These are phyloP conservation scores for Dendrolimus pini DNA, from an alignment of 2,888 invertebrate genomes.

Conservation along the genomic window DNA sequence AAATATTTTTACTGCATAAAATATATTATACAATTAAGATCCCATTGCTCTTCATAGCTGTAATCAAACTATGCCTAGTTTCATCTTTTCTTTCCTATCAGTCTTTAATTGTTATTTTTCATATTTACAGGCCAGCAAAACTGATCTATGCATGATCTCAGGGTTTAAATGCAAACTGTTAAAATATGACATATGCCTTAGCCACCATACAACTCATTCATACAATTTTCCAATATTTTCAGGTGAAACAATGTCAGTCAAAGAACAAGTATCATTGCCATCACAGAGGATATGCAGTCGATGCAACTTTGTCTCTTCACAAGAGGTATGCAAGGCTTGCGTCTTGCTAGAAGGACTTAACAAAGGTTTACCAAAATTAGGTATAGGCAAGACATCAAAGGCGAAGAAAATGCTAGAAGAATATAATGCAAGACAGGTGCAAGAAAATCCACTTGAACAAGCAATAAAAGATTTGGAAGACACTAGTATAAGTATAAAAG, in stretches of 20 bases:
- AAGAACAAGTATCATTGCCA: conserved; percentile 89
- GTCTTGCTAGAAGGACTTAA: conserved; percentile 96
- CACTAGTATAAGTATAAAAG: conserved; percentile 10
- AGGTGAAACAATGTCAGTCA: conserved; percentile 91
- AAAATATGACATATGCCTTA: too few relatives aligned
- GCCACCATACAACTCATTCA: too few relatives aligned
- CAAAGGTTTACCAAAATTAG: conserved; percentile 91
- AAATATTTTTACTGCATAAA: too few relatives aligned
- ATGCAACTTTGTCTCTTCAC: conserved; percentile 95
- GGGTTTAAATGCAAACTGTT: too few relatives aligned
- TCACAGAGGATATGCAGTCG: conserved; percentile 86
- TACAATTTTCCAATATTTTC: conserved; percentile 22
- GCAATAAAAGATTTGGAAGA: conserved; percentile 41
- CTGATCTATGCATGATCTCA: too few relatives aligned
- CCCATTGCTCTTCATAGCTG: too few relatives aligned
- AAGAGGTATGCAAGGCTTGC: conserved; percentile 97
- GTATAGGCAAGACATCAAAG: conserved; percentile 93
- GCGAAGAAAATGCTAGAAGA: conserved; percentile 81
- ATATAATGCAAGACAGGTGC: conserved; percentile 47
- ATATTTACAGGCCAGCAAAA: too few relatives aligned
- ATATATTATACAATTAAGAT: too few relatives aligned
- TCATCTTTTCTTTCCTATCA: too few relatives aligned
- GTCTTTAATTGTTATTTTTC: too few relatives aligned
- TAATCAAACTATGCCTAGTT: too few relatives aligned
- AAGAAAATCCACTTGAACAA: conserved; percentile 19